These are phyloP conservation scores for Ranitomeya imitator DNA, from an alignment of 2,113 vertebrate species.

Conservation along the genomic window DNA sequence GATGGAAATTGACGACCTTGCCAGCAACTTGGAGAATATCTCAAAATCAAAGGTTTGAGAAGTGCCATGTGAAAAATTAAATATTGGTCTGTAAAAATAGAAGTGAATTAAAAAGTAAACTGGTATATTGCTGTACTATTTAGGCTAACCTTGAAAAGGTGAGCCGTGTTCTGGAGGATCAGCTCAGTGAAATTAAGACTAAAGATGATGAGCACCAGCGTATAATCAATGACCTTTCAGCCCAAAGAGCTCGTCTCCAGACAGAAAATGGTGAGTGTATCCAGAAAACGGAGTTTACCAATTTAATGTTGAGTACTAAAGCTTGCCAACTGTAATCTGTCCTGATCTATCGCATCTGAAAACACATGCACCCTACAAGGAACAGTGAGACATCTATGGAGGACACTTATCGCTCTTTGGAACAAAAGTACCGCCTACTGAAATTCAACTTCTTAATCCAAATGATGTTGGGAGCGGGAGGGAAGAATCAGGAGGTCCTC, in stretches of 20 bases:
- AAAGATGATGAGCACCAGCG: slow-evolving; percentile 81
- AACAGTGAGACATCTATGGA: too few species aligned
- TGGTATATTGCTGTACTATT: background rate
- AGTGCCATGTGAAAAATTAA: slow-evolving; percentile 59
- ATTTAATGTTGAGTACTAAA: too few species aligned
- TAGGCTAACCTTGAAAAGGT: slow-evolving; percentile 81
- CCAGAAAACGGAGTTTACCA: background rate
- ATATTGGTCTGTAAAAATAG: background rate
- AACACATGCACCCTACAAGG: too few species aligned
- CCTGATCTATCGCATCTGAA: too few species aligned
- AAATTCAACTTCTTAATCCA: too few species aligned
- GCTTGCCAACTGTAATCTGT: too few species aligned
- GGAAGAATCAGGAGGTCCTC: too few species aligned
- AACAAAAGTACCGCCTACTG: too few species aligned
- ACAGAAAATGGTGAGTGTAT: slow-evolving; percentile 66
- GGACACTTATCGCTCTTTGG: too few species aligned
- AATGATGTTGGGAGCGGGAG: too few species aligned
- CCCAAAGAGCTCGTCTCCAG: slow-evolving; percentile 71
- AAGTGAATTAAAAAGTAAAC: background rate
- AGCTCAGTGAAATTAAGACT: slow-evolving; percentile 78
- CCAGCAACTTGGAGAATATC: slow-evolving; percentile 76
- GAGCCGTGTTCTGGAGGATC: slow-evolving; percentile 79
- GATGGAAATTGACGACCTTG: slow-evolving; percentile 80
- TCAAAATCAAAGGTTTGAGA: slow-evolving; percentile 78
- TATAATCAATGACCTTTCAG: slow-evolving; percentile 73